Conservation (phyloP, 2,888 invertebrate species). For the Andrena haemorrhoa region DNA sequence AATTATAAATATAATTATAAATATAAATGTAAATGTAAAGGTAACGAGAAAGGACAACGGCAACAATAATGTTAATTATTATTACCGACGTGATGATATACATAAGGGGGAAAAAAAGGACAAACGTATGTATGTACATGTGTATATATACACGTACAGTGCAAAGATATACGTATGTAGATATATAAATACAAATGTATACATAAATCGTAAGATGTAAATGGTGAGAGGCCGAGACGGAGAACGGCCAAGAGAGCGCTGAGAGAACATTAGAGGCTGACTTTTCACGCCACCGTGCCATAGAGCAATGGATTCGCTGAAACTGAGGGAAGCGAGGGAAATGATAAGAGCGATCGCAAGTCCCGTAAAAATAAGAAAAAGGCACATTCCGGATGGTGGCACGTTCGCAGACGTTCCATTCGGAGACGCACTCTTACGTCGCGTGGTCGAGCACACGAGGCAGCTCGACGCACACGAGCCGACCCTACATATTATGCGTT, state of each 20-base stretch:
- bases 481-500: not conserved
- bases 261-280: conserved; percentile 8
- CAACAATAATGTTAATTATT: conserved; percentile 76
- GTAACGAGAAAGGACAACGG: conserved; percentile 63
- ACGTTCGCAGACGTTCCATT: conserved; percentile 55
- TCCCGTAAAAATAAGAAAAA: not conserved
- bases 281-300: conserved; percentile 5
- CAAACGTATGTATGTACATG: conserved; percentile 59
- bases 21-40: conserved; percentile 57
- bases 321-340: conserved; percentile 8
- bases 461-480: conserved; percentile 32
- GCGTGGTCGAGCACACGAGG: conserved; percentile 29
- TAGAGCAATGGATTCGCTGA: conserved; percentile 26
- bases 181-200: conserved; percentile 68
- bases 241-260: conserved; percentile 25
- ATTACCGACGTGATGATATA: conserved; percentile 55
- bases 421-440: conserved; percentile 65
- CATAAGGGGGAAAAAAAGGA: conserved; percentile 48
- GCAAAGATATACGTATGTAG: conserved; percentile 67
- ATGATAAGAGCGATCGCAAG: not conserved
- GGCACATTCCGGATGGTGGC: conserved; percentile 5
- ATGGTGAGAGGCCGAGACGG: conserved; percentile 44
- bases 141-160: conserved; percentile 60
- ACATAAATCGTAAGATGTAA: conserved; percentile 42
- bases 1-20: conserved; percentile 47